Conservation (phyloP, 1,140 invertebrate species). For the Agrilus planipennis region DNA sequence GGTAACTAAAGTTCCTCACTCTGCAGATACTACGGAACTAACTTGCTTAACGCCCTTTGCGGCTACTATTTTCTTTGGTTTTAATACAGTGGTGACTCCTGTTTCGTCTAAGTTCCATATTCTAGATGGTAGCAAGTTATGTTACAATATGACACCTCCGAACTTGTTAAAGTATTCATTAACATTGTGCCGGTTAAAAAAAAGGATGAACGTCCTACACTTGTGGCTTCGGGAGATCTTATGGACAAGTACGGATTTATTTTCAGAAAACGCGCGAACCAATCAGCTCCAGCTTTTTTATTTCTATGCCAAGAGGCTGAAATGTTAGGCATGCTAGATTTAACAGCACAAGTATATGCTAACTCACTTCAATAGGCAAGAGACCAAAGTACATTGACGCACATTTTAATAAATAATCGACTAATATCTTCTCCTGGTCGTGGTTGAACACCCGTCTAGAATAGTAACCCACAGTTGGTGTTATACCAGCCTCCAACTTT, state of each 20-base stretch:
- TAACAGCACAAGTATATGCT: conserved; percentile 12
- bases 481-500: too few relatives aligned
- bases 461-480: too few relatives aligned
- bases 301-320: neutral
- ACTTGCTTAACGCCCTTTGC: conserved; percentile 33
- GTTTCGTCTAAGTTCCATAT: too few relatives aligned
- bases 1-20: too few relatives aligned
- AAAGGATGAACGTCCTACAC: neutral
- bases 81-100: too few relatives aligned
- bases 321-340: conserved; percentile 9
- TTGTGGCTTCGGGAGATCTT: neutral
- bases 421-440: conserved; percentile 8
- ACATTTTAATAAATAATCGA: conserved; percentile 6
- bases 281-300: conserved; percentile 4
- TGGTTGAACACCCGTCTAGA: too few relatives aligned
- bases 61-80: too few relatives aligned
- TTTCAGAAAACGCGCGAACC: conserved; percentile 3
- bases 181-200: conserved; percentile 3
- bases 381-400: conserved; percentile 10
- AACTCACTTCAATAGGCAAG: conserved; percentile 11
- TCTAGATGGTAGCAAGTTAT: too few relatives aligned
- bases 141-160: neutral
- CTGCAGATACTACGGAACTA: conserved; percentile 27
- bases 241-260: neutral
- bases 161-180: conserved; percentile 2